Conservation (phyloP, 1,140 invertebrate species). For the Anastatus disparis region DNA sequence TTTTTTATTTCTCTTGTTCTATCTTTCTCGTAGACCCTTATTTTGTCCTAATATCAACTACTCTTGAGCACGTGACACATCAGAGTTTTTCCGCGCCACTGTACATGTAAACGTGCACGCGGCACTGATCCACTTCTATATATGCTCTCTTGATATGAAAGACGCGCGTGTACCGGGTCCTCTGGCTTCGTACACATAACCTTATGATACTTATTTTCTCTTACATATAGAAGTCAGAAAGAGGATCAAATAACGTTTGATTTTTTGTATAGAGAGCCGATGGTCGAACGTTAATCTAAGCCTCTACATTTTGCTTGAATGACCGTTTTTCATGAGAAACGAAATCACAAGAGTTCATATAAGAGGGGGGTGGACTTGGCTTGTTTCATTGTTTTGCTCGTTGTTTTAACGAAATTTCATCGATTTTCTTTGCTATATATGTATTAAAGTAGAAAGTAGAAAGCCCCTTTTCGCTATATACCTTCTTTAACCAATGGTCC, state of each 20-base stretch:
- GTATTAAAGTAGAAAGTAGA: background rate
- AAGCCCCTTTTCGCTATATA: background rate
- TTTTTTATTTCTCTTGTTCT: too few species aligned
- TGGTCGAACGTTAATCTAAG: slow-evolving; percentile 1
- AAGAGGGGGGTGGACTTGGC: too few species aligned
- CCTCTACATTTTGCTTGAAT: slow-evolving; percentile 6
- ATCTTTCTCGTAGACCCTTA: too few species aligned
- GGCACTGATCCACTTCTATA: too few species aligned
- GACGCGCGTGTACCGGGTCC: too few species aligned
- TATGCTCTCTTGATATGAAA: too few species aligned
- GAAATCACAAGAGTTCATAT: background rate
- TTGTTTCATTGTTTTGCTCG: slow-evolving; percentile 6
- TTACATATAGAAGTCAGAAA: background rate
- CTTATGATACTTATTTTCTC: background rate
- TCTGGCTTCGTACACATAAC: background rate
- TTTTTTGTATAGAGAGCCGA: background rate
- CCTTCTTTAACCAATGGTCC: slow-evolving; percentile 2
- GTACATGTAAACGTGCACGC: too few species aligned
- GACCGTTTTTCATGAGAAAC: slow-evolving; percentile 4
- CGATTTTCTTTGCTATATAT: slow-evolving; percentile 19
- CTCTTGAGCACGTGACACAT: too few species aligned
- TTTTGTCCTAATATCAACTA: too few species aligned
- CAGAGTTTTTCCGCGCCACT: too few species aligned
- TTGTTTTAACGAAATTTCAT: slow-evolving; percentile 3
- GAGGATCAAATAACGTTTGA: slow-evolving; percentile 28